These are phyloP conservation scores for Drosophila murphyi DNA, from an alignment of 1,140 invertebrate genomes.

Conservation along the genomic window DNA sequence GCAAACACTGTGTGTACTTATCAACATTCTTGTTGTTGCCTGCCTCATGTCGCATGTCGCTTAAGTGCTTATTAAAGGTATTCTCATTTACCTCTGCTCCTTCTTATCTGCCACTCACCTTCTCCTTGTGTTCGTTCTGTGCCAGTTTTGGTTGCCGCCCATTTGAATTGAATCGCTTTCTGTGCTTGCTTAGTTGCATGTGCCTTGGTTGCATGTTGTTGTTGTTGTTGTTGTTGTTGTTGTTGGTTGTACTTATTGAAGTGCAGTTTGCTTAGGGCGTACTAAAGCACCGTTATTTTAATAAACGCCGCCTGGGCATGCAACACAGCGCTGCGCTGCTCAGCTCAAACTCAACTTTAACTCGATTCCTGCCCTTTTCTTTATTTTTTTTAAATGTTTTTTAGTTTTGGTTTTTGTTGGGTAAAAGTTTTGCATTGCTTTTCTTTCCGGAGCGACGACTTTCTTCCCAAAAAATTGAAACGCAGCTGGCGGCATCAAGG, in stretches of 20 bases:
- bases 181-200: slow-evolving; percentile 2
- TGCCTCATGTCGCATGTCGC: slow-evolving; percentile 13
- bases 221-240: slow-evolving; percentile 28
- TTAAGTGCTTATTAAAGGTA: slow-evolving; percentile 62
- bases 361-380: slow-evolving; percentile 9
- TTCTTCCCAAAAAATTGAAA: slow-evolving; percentile 53
- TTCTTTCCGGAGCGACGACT: slow-evolving; percentile 48
- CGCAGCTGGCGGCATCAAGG: slow-evolving; percentile 31
- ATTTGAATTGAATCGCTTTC: slow-evolving; percentile 23
- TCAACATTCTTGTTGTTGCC: slow-evolving; percentile 2
- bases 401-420: slow-evolving; percentile 9
- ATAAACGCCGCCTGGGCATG: slow-evolving; percentile 76
- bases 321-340: slow-evolving; percentile 39
- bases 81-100: neutral
- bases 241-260: slow-evolving; percentile 38
- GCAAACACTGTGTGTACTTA: slow-evolving; percentile 6
- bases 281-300: slow-evolving; percentile 81
- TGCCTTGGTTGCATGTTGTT: slow-evolving; percentile 40
- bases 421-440: slow-evolving; percentile 47
- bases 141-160: slow-evolving; percentile 29
- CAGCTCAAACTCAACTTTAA: neutral
- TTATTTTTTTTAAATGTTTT: neutral
- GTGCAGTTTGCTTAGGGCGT: slow-evolving; percentile 80
- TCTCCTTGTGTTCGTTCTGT: slow-evolving; percentile 22
- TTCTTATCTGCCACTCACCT: neutral